phyloP scores from a whole-genome alignment of 2,888 invertebrate genomes.

The Geophilus truncorum region DNA sequence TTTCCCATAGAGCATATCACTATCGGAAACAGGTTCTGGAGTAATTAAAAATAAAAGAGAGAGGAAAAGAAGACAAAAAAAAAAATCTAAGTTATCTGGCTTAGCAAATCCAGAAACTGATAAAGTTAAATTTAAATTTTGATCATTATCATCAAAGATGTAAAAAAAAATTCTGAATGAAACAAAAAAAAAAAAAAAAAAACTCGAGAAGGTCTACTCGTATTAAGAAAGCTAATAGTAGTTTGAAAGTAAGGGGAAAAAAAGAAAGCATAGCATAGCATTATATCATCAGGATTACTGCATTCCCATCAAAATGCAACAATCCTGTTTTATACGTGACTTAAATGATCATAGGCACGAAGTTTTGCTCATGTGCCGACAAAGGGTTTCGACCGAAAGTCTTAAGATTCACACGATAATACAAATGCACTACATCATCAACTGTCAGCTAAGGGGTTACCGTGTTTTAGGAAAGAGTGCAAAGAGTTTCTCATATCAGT shows the following conservation, averaged over 20 bases:
- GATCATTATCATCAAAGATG: no score
- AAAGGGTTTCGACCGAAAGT: not conserved
- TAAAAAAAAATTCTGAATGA: not conserved
- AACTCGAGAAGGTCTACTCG: not conserved
- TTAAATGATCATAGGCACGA: no score
- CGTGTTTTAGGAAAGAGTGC: no score
- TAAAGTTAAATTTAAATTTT: not conserved
- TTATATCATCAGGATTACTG: not conserved
- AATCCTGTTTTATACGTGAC: not conserved
- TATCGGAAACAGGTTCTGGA: slow-evolving; percentile 31
- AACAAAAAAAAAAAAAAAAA: not conserved
- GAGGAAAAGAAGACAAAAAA: not conserved
- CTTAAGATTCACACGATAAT: not conserved
- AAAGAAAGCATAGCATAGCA: not conserved
- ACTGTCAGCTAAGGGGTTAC: not conserved
- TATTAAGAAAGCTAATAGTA: not conserved
- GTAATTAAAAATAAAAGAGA: slow-evolving; percentile 16
- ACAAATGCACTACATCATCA: not conserved
- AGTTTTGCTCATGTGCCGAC: no score
- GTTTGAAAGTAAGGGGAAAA: not conserved
- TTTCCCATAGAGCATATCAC: slow-evolving; percentile 1
- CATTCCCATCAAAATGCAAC: slow-evolving; percentile 5
- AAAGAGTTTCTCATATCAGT: no score
- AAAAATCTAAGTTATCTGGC: not conserved
- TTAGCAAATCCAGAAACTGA: not conserved